Base-by-base conservation (phyloP, 2,888 invertebrate species). In the Pharmacophagus antenor region DNA sequence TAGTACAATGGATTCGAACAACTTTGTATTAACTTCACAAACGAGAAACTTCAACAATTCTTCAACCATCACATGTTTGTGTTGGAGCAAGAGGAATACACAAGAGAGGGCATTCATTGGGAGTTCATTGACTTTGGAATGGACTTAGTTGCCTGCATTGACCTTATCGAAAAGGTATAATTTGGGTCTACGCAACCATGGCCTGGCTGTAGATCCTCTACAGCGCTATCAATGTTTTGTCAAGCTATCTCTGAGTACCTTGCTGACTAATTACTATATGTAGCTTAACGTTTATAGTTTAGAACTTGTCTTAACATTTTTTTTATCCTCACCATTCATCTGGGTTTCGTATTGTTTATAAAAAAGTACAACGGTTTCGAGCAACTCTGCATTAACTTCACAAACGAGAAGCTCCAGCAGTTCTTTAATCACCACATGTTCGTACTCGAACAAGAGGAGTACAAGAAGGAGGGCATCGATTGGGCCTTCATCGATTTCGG, bases 21-120 rank as follows among this genome's bases (percentile, higher is more conserved):
- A 94, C 94, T 99, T 91, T 99, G 99, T 94, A 99, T 99, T 95
- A 99, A 99, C 94, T 99, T 99, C 93, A 99, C 99, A 90, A 99
- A 99, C 91, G 99, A 99, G 92, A 98, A 98, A 93, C 94, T 99
- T 75, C 99, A 99, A 93, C 99, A 99, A 92, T 99, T 99, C 94
- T 99, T 99, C 95, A 99, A 99, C 93, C 99, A 99, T 91, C 96
- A 98, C 95, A 99, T 99, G 99, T 99, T 99, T 92, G 98, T 99
- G 73, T 93, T 99, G 90, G 99, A 99, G 92, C 99, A 99, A 95
- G 98, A 99, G 92, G 99, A 99, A 88, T 99, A 99, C 93, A 97
- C 96, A 84, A 95, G 93, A 82, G 99, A 99, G 92, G 98, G 98
- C 82, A 99, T 99, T 92, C 94, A 95, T 80, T 99, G 99, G 99